phyloP scores from a whole-genome alignment of 2,797 vertebrate genomes.

The Etheostoma perlongum region DNA sequence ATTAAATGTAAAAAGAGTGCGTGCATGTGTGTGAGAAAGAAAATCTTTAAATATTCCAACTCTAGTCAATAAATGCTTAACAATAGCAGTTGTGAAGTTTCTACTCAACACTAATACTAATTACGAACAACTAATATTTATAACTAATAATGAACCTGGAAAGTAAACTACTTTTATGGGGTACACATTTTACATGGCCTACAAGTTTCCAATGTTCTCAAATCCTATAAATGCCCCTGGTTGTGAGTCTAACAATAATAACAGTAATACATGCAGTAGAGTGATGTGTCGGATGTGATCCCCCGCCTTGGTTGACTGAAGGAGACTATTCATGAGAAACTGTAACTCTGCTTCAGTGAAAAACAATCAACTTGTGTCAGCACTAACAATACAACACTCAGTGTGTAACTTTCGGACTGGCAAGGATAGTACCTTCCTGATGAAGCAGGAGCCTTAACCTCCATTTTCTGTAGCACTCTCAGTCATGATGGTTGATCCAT shows the following conservation, averaged over 20 bases:
- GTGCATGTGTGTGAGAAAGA: too few species aligned
- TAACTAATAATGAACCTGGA: too few species aligned
- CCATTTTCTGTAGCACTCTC: constrained; percentile 50
- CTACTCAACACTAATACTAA: too few species aligned
- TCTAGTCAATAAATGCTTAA: too few species aligned
- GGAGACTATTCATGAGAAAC: constrained; percentile 17
- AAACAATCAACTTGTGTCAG: not conserved
- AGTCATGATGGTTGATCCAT: constrained; percentile 48
- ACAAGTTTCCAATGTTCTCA: too few species aligned
- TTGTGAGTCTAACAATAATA: not conserved
- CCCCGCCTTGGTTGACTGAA: not conserved
- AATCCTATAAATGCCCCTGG: too few species aligned
- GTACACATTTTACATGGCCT: too few species aligned
- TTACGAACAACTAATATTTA: too few species aligned
- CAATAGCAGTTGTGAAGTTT: too few species aligned
- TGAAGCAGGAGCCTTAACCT: constrained; percentile 33
- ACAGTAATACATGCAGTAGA: not conserved
- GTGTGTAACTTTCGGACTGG: not conserved
- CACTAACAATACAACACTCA: not conserved
- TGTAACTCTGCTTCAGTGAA: constrained; percentile 1
- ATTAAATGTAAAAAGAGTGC: too few species aligned
- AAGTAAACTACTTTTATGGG: too few species aligned
- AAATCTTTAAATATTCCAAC: too few species aligned
- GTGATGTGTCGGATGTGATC: not conserved
- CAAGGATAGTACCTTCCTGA: constrained; percentile 1